phyloP scores from a whole-genome alignment of 2,888 invertebrate genomes.

The Drosophila infuscata region DNA sequence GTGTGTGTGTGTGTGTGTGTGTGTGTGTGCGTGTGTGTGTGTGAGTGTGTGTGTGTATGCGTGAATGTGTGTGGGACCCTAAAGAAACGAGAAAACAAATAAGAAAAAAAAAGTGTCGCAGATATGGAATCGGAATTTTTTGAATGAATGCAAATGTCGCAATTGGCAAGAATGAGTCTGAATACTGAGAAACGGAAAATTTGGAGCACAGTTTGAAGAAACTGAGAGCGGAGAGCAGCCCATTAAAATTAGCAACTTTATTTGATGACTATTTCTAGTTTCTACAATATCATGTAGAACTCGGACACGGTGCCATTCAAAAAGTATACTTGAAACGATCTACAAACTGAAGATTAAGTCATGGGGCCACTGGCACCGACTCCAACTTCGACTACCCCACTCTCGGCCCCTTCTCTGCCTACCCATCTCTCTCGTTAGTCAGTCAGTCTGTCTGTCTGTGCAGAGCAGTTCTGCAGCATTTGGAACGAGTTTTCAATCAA shows the following conservation, averaged over 20 bases:
- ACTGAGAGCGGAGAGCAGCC: not conserved
- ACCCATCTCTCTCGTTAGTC: not conserved
- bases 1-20: not conserved
- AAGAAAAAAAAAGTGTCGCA: not conserved
- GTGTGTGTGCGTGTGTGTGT: not conserved
- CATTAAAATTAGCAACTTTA: slow-evolving; percentile 29
- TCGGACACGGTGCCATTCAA: slow-evolving; percentile 39
- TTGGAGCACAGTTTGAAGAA: not conserved
- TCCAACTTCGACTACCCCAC: not conserved
- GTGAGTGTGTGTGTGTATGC: not conserved
- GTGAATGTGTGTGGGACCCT: not conserved
- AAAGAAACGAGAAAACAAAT: slow-evolving; percentile 6
- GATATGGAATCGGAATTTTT: slow-evolving; percentile 34
- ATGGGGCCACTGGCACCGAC: slow-evolving; percentile 25
- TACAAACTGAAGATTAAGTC: slow-evolving; percentile 14
- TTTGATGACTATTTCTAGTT: slow-evolving; percentile 58
- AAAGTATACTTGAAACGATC: slow-evolving; percentile 6
- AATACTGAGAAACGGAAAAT: not conserved
- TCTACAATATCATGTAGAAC: slow-evolving; percentile 35
- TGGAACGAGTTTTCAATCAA: slow-evolving; percentile 52
- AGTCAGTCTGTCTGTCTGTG: not conserved
- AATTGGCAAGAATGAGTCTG: slow-evolving; percentile 39
- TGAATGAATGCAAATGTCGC: slow-evolving; percentile 61
- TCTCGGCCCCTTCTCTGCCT: not conserved
- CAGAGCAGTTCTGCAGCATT: slow-evolving; percentile 14